phyloP scores from a whole-genome alignment of 2,888 invertebrate species.

The Anarsia innoxiella region DNA sequence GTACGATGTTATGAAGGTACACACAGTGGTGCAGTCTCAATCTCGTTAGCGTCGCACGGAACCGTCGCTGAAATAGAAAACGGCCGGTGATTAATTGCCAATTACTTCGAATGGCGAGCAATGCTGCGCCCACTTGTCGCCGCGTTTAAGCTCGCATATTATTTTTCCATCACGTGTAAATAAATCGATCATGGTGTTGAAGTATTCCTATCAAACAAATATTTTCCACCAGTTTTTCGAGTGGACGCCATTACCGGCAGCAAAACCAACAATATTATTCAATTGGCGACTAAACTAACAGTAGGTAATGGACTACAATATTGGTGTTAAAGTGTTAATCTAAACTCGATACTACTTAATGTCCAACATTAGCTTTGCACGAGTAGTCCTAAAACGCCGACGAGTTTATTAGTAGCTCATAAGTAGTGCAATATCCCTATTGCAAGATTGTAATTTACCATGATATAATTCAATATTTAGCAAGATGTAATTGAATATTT shows the following conservation, averaged over 20 bases:
- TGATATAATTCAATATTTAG: conserved; percentile 74
- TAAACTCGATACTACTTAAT: conserved; percentile 1
- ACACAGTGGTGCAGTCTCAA: conserved; percentile 46
- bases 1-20: conserved; percentile 29
- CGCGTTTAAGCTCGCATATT: conserved; percentile 43
- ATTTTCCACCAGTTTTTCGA: conserved; percentile 5
- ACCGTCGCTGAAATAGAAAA: conserved; percentile 66
- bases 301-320: neutral
- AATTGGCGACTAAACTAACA: conserved; percentile 7
- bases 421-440: conserved; percentile 1
- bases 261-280: conserved; percentile 2
- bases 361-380: conserved; percentile 3
- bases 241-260: neutral
- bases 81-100: conserved; percentile 71
- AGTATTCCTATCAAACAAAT: neutral
- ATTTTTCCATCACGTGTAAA: conserved; percentile 41
- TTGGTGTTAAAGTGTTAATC: neutral
- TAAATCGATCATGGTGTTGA: conserved; percentile 29
- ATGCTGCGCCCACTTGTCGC: conserved; percentile 64
- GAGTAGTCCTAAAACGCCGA: neutral
- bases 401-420: conserved; percentile 4
- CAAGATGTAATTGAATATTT: conserved; percentile 74
- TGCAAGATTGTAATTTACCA: conserved; percentile 70
- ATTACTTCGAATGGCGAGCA: conserved; percentile 65
- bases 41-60: conserved; percentile 41